Conservation (phyloP, 2,888 invertebrate genomes). For the Cephus runcator region DNA sequence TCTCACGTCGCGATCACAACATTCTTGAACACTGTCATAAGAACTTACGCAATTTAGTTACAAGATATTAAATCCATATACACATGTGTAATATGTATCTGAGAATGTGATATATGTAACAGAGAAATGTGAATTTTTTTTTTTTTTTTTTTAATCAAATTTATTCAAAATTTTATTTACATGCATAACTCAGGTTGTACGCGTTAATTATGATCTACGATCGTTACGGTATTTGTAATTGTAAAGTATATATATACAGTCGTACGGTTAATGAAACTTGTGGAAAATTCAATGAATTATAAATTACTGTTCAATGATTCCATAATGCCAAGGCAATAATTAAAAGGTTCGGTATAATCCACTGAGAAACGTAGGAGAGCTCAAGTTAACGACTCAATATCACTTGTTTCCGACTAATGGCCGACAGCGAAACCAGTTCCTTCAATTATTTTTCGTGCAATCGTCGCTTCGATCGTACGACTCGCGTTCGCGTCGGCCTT, state of each 20-base stretch:
- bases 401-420: conserved; percentile 1
- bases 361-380: conserved; percentile 18
- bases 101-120: neutral
- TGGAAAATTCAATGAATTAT: neutral
- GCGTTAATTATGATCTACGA: neutral
- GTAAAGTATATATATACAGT: neutral
- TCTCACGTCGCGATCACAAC: neutral
- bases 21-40: neutral
- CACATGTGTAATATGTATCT: neutral
- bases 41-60: neutral
- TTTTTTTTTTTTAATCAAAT: too few species aligned
- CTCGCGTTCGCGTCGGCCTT: neutral
- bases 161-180: neutral
- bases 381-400: conserved; percentile 30
- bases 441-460: conserved; percentile 20
- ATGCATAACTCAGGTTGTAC: too few species aligned
- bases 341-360: conserved; percentile 1
- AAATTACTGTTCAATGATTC: conserved; percentile 41
- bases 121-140: too few species aligned
- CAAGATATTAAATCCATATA: neutral
- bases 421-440: conserved; percentile 31
- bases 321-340: conserved; percentile 28
- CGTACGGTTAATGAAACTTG: neutral
- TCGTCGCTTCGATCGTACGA: neutral
- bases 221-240: neutral